Conservation (phyloP, 2,797 vertebrate genomes). For the Pteronotus mesoamericanus region DNA sequence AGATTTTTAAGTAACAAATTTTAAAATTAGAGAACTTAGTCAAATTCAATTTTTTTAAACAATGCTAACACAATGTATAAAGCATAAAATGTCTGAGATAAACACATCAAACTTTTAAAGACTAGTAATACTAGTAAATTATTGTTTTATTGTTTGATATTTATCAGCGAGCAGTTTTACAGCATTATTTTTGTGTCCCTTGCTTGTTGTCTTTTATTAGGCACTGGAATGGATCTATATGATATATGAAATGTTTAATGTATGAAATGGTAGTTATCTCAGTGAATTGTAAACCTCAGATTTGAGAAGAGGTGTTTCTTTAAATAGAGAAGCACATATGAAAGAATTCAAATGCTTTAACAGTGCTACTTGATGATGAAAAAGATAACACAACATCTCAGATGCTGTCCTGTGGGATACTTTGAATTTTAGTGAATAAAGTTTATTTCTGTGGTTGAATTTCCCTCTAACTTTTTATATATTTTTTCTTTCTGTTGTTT, state of each 20-base stretch:
- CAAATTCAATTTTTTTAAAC: conserved; percentile 52
- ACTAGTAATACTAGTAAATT: conserved; percentile 16
- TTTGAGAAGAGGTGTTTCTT: conserved; percentile 26
- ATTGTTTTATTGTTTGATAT: conserved; percentile 31
- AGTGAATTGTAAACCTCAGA: conserved; percentile 14
- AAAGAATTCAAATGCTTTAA: conserved; percentile 9
- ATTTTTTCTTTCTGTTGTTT: conserved; percentile 24
- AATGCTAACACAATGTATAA: conserved; percentile 5
- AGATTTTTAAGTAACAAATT: conserved; percentile 44
- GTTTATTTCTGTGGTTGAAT: conserved; percentile 40
- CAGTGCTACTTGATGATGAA: conserved; percentile 22
- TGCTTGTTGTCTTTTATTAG: conserved; percentile 51
- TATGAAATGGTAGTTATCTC: conserved; percentile 10
- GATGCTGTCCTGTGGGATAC: background rate
- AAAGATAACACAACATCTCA: background rate
- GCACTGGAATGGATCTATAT: background rate
- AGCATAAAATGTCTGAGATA: conserved; percentile 1
- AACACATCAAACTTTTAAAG: conserved; percentile 32
- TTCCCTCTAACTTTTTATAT: background rate
- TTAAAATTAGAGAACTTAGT: conserved; percentile 47
- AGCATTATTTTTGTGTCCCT: conserved; percentile 28
- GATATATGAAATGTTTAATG: conserved; percentile 41
- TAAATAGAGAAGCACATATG: background rate
- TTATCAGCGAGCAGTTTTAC: conserved; percentile 24
- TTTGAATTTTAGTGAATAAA: conserved; percentile 56